Evolutionary conservation across 2,113 vertebrate genomes (phyloP).

Genomic region (Melospiza melodia): DNA sequence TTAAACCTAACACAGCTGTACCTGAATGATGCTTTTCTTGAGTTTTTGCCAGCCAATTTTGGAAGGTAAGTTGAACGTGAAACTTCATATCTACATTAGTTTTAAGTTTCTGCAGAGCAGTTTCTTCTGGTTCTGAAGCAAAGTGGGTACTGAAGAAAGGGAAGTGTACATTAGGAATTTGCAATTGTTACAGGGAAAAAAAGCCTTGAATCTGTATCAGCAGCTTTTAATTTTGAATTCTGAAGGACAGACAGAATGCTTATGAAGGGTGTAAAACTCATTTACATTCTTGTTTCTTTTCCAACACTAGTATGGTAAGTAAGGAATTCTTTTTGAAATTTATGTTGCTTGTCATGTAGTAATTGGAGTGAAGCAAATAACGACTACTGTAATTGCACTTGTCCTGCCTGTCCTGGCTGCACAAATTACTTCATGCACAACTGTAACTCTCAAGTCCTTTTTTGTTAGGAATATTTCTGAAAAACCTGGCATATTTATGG

Average conservation of each 20-base stretch:
- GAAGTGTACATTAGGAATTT: background rate
- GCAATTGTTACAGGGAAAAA: background rate
- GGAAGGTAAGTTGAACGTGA: slow-evolving; percentile 85
- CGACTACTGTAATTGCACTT: background rate
- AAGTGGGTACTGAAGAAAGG: background rate
- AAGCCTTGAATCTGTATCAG: background rate
- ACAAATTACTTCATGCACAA: background rate
- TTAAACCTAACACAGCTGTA: slow-evolving; percentile 96
- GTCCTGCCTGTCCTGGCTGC: background rate
- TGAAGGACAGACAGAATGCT: background rate
- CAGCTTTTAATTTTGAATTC: background rate
- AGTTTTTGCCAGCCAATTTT: slow-evolving; percentile 96
- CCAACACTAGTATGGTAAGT: background rate
- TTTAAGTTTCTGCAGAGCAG: background rate
- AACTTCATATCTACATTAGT: background rate
- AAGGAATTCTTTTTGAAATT: background rate
- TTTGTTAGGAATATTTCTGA: background rate
- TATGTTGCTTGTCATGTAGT: background rate
- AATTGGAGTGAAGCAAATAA: background rate
- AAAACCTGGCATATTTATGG: background rate
- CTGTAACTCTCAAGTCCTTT: background rate
- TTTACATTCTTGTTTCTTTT: background rate
- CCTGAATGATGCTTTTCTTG: slow-evolving; percentile 98
- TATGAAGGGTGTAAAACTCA: background rate
- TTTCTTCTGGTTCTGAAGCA: background rate